Conservation (phyloP, 1,140 invertebrate genomes). For the Papilio helenus region DNA sequence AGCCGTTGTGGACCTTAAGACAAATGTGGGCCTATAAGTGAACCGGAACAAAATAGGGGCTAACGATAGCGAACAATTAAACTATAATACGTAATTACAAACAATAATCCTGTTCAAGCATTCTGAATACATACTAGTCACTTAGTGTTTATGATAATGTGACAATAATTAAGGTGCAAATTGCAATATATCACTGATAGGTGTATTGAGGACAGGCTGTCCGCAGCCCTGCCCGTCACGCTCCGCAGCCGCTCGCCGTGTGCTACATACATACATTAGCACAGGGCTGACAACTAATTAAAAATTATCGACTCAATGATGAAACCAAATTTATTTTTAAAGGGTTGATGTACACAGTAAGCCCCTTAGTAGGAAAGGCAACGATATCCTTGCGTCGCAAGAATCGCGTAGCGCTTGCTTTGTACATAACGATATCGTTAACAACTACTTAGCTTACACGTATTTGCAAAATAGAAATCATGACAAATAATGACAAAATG, state of each 20-base stretch:
- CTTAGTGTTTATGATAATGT: constrained; percentile 20
- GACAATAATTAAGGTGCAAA: constrained; percentile 34
- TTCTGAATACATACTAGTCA: constrained; percentile 25
- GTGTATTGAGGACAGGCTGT: constrained; percentile 41
- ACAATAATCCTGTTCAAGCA: constrained; percentile 16
- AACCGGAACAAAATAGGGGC: background rate
- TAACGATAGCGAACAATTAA: constrained; percentile 6
- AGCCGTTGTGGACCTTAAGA: background rate
- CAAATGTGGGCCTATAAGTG: background rate
- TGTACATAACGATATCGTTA: no score
- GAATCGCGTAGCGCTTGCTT: no score
- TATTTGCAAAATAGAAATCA: no score
- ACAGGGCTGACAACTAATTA: constrained; percentile 31
- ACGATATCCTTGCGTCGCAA: no score
- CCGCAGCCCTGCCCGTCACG: constrained; percentile 53
- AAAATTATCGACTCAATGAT: background rate
- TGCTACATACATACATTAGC: constrained; percentile 65
- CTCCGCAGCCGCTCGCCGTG: constrained; percentile 56
- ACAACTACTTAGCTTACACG: no score
- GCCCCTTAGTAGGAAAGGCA: no score
- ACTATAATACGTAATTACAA: background rate
- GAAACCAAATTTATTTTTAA: background rate
- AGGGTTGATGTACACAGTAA: no score
- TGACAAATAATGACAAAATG: no score
- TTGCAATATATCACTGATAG: constrained; percentile 27